Conservation (phyloP, 2,797 vertebrate species). For the Lerista edwardsae region DNA sequence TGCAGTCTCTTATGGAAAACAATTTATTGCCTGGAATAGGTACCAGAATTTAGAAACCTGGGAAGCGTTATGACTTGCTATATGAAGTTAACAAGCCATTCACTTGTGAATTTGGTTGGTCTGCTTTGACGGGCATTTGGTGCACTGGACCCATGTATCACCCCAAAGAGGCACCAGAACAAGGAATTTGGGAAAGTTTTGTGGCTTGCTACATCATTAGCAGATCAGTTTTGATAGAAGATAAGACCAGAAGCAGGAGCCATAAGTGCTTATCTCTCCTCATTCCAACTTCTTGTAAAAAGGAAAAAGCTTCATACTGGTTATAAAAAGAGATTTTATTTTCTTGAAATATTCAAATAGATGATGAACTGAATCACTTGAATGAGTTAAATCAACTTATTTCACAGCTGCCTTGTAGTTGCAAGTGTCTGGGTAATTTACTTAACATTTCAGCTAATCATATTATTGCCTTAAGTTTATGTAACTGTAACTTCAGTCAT, state of each 20-base stretch:
- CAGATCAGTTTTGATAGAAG: background rate
- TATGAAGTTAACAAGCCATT: too few species aligned
- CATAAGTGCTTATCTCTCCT: background rate
- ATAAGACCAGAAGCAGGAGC: background rate
- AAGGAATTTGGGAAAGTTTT: too few species aligned
- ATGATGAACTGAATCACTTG: conserved; percentile 22
- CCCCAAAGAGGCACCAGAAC: too few species aligned
- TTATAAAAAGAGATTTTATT: conserved; percentile 4
- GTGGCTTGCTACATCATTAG: too few species aligned
- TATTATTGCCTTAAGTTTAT: background rate
- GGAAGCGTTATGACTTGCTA: too few species aligned
- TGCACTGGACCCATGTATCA: too few species aligned
- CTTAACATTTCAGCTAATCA: conserved; percentile 24
- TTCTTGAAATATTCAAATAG: conserved; percentile 7
- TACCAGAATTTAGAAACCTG: too few species aligned
- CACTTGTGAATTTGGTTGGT: too few species aligned
- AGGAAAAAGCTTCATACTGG: background rate
- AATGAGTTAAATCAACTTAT: background rate
- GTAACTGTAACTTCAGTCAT: background rate
- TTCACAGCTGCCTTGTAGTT: conserved; percentile 7
- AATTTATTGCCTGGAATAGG: too few species aligned
- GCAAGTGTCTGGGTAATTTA: conserved; percentile 17
- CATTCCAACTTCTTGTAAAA: background rate
- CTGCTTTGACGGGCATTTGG: too few species aligned
- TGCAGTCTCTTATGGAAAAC: too few species aligned